phyloP scores from a whole-genome alignment of 2,113 vertebrate genomes.

The Heterochromis multidens region DNA sequence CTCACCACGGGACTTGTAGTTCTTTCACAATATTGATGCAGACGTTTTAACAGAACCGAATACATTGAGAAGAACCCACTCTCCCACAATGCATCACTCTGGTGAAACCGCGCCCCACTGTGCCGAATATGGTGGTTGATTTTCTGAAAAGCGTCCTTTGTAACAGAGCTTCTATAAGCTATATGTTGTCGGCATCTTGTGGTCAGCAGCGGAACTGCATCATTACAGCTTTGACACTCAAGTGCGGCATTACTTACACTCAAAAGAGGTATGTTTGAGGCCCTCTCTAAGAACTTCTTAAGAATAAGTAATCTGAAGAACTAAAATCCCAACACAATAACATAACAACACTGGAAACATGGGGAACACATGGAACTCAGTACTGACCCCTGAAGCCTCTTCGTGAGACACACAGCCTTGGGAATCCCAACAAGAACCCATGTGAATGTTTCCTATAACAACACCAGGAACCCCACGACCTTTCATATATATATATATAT shows the following conservation, averaged over 20 bases:
- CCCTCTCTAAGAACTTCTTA: not conserved
- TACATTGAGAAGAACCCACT: not conserved
- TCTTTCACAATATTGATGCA: rapidly evolving
- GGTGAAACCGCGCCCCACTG: conserved; percentile 17
- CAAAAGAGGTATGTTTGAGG: not conserved
- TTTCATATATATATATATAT: too few species aligned
- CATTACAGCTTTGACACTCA: not conserved
- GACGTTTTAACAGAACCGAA: rapidly evolving
- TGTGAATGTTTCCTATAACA: not conserved
- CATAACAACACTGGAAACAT: not conserved
- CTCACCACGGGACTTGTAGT: conserved; percentile 65
- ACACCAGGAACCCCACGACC: not conserved
- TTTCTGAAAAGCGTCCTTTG: conserved; percentile 19
- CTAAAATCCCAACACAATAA: not conserved
- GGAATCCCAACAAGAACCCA: not conserved
- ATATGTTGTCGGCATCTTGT: not conserved
- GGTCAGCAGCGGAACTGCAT: not conserved
- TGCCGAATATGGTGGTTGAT: conserved; percentile 13
- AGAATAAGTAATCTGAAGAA: not conserved
- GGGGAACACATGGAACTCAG: not conserved
- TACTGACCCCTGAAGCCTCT: not conserved
- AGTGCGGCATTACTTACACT: not conserved
- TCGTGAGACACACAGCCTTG: not conserved
- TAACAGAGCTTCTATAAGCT: not conserved
- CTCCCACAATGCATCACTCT: conserved; percentile 52